These are phyloP conservation scores for Campylorhamphus procurvoides DNA, from an alignment of 2,113 vertebrate genomes.

Conservation along the genomic window DNA sequence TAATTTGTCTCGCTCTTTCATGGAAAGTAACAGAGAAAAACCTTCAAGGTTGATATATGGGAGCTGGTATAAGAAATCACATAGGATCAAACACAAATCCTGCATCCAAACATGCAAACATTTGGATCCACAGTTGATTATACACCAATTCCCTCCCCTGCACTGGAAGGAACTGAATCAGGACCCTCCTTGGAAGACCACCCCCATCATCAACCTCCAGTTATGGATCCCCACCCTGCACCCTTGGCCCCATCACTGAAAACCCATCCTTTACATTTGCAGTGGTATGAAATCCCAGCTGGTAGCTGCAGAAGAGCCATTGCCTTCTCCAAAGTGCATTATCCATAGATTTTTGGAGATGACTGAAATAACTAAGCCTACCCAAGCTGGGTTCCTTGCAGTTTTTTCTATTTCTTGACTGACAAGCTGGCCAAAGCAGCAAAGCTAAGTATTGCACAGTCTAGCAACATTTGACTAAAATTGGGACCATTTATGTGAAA, in stretches of 20 bases:
- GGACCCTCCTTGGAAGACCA: background rate
- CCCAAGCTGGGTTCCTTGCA: background rate
- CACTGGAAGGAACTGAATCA: background rate
- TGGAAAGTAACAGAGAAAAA: slow-evolving; percentile 82
- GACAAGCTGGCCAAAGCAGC: slow-evolving; percentile 5
- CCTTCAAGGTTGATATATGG: slow-evolving; percentile 69
- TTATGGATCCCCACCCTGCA: background rate
- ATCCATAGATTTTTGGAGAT: background rate
- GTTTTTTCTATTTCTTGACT: slow-evolving; percentile 24
- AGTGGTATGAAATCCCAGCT: background rate
- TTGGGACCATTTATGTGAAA: background rate
- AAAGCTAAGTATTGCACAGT: background rate
- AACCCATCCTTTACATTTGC: background rate
- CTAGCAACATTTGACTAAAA: slow-evolving; percentile 4
- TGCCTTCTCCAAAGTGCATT: background rate
- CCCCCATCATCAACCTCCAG: slow-evolving; percentile 35
- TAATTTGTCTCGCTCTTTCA: slow-evolving; percentile 79
- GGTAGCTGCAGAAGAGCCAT: background rate
- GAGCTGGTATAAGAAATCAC: slow-evolving; percentile 28
- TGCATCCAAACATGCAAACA: background rate
- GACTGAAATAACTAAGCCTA: background rate
- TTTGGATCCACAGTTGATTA: background rate
- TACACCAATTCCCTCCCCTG: background rate
- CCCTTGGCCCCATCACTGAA: background rate
- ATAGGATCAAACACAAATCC: background rate